Percentiles rank a stretch among this genome's conserved stretches.
Evolutionary conservation across 2,113 vertebrate species (phyloP).

Genomic region (Poecilia latipinna): DNA sequence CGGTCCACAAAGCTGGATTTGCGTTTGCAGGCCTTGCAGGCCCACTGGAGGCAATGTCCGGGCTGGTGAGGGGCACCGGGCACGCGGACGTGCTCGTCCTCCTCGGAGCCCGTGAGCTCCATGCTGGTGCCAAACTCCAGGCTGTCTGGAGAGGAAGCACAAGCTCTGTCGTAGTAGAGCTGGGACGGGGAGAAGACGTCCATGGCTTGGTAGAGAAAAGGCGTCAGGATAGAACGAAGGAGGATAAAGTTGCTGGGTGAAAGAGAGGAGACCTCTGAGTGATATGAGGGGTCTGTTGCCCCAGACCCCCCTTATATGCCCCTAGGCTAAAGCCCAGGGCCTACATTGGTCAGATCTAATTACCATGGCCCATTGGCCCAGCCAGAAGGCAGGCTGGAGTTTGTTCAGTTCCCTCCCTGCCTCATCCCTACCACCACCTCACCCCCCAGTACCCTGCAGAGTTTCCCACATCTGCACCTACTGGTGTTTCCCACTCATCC

Average conservation of each 20-base stretch:
- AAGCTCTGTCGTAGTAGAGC: constrained; percentile 89
- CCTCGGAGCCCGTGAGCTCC: constrained; percentile 83
- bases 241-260: constrained; percentile 37
- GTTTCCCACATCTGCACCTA: constrained; percentile 83
- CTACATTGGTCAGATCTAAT: constrained; percentile 85
- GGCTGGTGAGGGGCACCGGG: constrained; percentile 91
- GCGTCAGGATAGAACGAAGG: constrained; percentile 20
- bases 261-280: constrained; percentile 75
- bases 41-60: constrained; percentile 96
- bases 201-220: constrained; percentile 73
- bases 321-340: constrained; percentile 82
- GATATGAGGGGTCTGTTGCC: constrained; percentile 79
- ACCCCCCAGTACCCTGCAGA: constrained; percentile 75
- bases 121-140: constrained; percentile 83
- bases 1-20: constrained; percentile 92
- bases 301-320: constrained; percentile 87
- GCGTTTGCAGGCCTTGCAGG: constrained; percentile 97
- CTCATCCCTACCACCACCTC: constrained; percentile 53
- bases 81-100: constrained; percentile 91
- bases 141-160: constrained; percentile 87
- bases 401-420: constrained; percentile 70
- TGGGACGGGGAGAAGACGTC: constrained; percentile 90
- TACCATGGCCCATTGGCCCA: constrained; percentile 88
- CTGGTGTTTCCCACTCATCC: constrained; percentile 78
- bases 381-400: constrained; percentile 75